Evolutionary conservation across 2,797 vertebrate species (phyloP).

Genomic region (Trachops cirrhosus): DNA sequence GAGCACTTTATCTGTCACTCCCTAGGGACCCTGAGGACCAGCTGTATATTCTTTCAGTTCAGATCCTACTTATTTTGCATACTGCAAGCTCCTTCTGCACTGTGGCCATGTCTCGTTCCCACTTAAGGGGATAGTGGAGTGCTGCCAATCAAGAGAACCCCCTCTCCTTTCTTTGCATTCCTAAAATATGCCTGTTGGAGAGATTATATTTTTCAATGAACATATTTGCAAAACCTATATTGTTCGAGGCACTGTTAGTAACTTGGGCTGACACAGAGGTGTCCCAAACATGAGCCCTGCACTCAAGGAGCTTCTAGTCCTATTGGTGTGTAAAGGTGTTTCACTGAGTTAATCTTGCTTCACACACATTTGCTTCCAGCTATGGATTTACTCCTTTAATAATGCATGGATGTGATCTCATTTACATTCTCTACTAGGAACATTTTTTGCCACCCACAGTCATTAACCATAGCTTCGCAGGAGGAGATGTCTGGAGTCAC

Average conservation of each 20-base stretch:
- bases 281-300: background rate
- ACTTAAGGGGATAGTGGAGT: background rate
- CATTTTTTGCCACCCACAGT: constrained; percentile 24
- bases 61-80: background rate
- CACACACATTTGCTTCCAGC: background rate
- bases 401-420: background rate
- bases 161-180: background rate
- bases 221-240: background rate
- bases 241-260: background rate
- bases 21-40: background rate
- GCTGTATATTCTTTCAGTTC: background rate
- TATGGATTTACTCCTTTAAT: constrained; percentile 34
- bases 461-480: background rate
- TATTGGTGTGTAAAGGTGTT: background rate
- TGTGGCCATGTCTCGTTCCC: background rate
- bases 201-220: background rate
- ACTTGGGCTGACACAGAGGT: background rate
- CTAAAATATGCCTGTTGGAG: background rate
- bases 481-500: constrained; percentile 44
- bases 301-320: background rate
- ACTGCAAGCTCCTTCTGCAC: background rate
- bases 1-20: background rate
- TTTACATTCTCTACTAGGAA: constrained; percentile 35
- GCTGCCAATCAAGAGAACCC: background rate
- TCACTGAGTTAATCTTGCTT: background rate